Percentiles rank a stretch among this genome's conserved stretches.
Evolutionary conservation across 1,140 invertebrate genomes (phyloP).

Genomic region (Drosophila chauvacae): DNA sequence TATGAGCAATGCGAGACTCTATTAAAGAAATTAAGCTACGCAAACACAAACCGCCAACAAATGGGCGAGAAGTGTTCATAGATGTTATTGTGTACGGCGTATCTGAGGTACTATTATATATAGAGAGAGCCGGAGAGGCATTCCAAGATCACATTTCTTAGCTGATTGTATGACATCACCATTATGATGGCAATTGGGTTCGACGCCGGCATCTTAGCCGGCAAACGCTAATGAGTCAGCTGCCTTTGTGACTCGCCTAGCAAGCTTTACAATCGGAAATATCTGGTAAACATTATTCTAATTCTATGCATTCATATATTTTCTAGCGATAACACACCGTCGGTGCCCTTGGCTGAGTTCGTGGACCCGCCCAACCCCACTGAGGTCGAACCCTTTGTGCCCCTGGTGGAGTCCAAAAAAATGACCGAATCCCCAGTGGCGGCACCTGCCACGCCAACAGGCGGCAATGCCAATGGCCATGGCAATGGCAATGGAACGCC

Average conservation of each 20-base stretch:
- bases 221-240: slow-evolving; percentile 67
- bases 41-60: slow-evolving; percentile 27
- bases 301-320: not conserved
- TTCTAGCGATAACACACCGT: slow-evolving; percentile 51
- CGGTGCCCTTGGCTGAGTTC: slow-evolving; percentile 64
- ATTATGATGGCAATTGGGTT: slow-evolving; percentile 3
- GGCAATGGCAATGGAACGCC: slow-evolving; percentile 27
- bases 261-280: slow-evolving; percentile 36
- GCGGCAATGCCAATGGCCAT: slow-evolving; percentile 24
- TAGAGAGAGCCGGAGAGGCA: slow-evolving; percentile 13
- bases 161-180: slow-evolving; percentile 59
- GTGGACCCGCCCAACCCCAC: slow-evolving; percentile 51
- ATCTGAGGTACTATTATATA: not conserved
- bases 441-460: slow-evolving; percentile 33
- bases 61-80: slow-evolving; percentile 11
- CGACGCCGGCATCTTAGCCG: slow-evolving; percentile 42
- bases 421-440: slow-evolving; percentile 52
- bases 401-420: slow-evolving; percentile 46
- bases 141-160: slow-evolving; percentile 53
- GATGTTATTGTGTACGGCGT: slow-evolving; percentile 17
- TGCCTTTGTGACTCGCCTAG: slow-evolving; percentile 5
- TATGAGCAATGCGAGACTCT: slow-evolving; percentile 59
- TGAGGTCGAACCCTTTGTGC: slow-evolving; percentile 57
- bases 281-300: slow-evolving; percentile 21
- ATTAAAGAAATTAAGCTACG: slow-evolving; percentile 59